phyloP scores from a whole-genome alignment of 2,888 invertebrate genomes.

The Caenorhabditis uteleia region DNA sequence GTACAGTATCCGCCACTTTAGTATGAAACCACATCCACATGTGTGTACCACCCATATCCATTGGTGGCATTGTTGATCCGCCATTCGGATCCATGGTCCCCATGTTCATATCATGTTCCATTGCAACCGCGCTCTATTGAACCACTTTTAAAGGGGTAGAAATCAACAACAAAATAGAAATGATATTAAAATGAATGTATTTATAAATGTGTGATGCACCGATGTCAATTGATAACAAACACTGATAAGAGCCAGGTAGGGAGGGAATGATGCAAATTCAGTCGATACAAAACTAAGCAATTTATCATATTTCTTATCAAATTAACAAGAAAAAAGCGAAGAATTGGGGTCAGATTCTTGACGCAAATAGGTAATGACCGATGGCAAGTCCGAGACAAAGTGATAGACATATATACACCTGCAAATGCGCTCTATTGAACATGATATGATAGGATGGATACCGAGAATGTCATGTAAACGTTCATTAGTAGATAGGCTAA shows the following conservation, averaged over 20 bases:
- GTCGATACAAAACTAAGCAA: no score
- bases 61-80: no score
- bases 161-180: no score
- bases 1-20: conserved; percentile 58
- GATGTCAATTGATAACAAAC: not conserved
- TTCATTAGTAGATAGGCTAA: conserved; percentile 63
- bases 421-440: conserved; percentile 1
- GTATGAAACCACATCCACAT: conserved; percentile 69
- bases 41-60: conserved; percentile 10
- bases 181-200: not conserved
- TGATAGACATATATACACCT: conserved; percentile 59
- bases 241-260: no score
- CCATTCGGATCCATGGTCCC: no score
- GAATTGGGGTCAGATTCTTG: conserved; percentile 5
- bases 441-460: not conserved
- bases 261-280: no score
- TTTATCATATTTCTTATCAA: conserved; percentile 7
- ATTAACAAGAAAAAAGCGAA: conserved; percentile 1
- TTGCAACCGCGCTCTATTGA: no score
- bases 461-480: conserved; percentile 65
- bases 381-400: conserved; percentile 47
- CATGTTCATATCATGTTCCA: no score
- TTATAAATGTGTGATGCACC: not conserved
- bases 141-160: no score
- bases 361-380: conserved; percentile 63